Conservation (phyloP, 2,888 invertebrate species). For the Pantelozetes paolii region DNA sequence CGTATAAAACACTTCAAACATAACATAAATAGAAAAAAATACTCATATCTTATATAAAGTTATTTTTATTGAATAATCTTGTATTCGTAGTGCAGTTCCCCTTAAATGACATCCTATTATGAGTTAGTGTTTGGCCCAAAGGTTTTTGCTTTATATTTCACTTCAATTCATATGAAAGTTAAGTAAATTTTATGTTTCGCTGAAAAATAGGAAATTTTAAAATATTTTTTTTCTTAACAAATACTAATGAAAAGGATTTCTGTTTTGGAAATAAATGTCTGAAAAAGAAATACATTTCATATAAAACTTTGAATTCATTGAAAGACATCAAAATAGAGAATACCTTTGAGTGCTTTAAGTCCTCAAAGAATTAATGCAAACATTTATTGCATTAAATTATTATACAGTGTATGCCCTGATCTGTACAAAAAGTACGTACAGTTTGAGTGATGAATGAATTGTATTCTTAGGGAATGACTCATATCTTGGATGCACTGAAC, state of each 20-base stretch:
- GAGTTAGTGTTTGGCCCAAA: background rate
- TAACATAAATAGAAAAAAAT: too few relatives aligned
- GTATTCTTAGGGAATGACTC: too few relatives aligned
- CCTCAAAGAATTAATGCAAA: background rate
- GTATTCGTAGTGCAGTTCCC: background rate
- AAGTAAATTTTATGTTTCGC: background rate
- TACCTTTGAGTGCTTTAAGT: constrained; percentile 23
- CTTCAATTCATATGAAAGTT: background rate
- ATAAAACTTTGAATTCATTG: background rate
- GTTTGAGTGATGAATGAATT: background rate
- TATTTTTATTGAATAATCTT: constrained; percentile 15
- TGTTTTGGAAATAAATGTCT: background rate
- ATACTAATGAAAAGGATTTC: constrained; percentile 17
- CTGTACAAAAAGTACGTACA: background rate
- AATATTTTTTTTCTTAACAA: background rate
- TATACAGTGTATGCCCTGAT: background rate
- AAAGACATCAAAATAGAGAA: background rate
- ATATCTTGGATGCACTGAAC: too few relatives aligned
- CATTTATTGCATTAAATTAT: constrained; percentile 10
- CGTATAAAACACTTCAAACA: background rate
- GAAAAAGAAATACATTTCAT: constrained; percentile 5
- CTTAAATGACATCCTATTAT: background rate
- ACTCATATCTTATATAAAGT: too few relatives aligned
- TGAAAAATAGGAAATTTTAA: background rate
- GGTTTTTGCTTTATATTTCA: background rate